These are phyloP conservation scores for Nestor notabilis DNA, from an alignment of 2,113 vertebrate species.

Conservation along the genomic window DNA sequence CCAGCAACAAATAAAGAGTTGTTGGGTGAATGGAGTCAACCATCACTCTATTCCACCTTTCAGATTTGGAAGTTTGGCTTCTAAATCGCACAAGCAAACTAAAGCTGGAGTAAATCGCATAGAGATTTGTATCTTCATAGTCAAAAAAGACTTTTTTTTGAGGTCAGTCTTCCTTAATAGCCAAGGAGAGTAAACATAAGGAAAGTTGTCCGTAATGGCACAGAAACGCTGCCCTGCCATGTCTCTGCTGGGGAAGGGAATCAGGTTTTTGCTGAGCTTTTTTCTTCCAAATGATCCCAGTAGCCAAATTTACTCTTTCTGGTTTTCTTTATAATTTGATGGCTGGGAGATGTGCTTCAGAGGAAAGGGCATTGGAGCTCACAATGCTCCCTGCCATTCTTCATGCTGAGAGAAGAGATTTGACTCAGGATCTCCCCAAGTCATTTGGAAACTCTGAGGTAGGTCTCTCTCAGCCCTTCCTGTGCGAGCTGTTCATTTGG, in stretches of 20 bases:
- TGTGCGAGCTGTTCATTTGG: constrained; percentile 32
- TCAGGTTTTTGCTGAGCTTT: background rate
- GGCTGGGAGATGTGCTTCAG: background rate
- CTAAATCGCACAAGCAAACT: background rate
- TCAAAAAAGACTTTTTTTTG: background rate
- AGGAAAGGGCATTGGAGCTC: background rate
- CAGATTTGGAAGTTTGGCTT: background rate
- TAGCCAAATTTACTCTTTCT: background rate
- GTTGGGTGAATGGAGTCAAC: background rate
- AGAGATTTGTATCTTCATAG: background rate
- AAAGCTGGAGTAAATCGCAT: background rate
- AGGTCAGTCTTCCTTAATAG: background rate
- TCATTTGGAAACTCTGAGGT: constrained; percentile 22
- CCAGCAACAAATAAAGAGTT: background rate
- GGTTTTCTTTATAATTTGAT: background rate
- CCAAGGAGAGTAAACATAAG: fast-evolving
- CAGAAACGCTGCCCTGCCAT: background rate
- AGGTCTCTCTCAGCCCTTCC: background rate
- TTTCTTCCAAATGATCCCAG: background rate
- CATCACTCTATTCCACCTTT: background rate
- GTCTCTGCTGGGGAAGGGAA: background rate
- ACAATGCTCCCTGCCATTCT: background rate
- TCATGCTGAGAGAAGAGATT: background rate
- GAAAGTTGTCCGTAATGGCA: background rate
- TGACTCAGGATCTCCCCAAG: background rate